A percentile compares a stretch with the other conserved stretches of the same genome.
Evolutionary conservation across 2,888 invertebrate genomes (phyloP).

Genomic region (Sinhomidia bicolor): DNA sequence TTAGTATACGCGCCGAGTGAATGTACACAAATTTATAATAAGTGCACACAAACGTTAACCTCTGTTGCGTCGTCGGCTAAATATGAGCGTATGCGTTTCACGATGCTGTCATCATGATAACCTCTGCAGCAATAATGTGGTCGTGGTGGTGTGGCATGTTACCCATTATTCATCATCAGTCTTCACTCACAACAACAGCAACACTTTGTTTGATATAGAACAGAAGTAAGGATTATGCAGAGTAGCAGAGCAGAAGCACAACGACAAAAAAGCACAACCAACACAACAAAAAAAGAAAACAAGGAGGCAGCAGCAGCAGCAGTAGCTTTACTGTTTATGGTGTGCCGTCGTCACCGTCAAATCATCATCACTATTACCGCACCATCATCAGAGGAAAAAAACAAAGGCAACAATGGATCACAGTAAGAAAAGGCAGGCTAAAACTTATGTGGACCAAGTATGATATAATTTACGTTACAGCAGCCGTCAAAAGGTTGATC

Average conservation of each 20-base stretch:
- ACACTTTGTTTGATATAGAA: constrained; percentile 16
- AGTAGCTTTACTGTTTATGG: constrained; percentile 54
- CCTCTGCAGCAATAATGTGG: constrained; percentile 34
- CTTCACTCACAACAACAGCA: constrained; percentile 35
- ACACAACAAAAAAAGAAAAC: constrained; percentile 15
- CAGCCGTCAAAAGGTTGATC: constrained; percentile 71
- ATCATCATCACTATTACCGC: constrained; percentile 20
- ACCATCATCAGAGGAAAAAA: constrained; percentile 43
- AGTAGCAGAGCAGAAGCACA: not conserved
- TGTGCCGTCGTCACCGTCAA: constrained; percentile 42
- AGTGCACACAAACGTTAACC: not conserved
- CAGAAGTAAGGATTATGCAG: not conserved
- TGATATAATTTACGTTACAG: constrained; percentile 39
- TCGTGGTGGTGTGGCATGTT: constrained; percentile 7
- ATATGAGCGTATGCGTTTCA: constrained; percentile 27
- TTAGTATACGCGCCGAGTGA: not conserved
- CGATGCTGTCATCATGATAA: constrained; percentile 56
- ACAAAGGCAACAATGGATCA: constrained; percentile 35
- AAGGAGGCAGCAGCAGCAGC: constrained; percentile 1
- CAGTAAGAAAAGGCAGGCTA: not conserved
- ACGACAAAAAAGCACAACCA: constrained; percentile 5
- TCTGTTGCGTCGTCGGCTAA: not conserved
- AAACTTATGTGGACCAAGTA: not conserved
- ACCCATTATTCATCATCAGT: constrained; percentile 50
- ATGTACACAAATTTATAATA: not conserved